A percentile compares a stretch with the other conserved stretches of the same genome.
These are phyloP conservation scores for Neomorphus geoffroyi DNA, from an alignment of 2,797 vertebrate species.

Conservation along the genomic window DNA sequence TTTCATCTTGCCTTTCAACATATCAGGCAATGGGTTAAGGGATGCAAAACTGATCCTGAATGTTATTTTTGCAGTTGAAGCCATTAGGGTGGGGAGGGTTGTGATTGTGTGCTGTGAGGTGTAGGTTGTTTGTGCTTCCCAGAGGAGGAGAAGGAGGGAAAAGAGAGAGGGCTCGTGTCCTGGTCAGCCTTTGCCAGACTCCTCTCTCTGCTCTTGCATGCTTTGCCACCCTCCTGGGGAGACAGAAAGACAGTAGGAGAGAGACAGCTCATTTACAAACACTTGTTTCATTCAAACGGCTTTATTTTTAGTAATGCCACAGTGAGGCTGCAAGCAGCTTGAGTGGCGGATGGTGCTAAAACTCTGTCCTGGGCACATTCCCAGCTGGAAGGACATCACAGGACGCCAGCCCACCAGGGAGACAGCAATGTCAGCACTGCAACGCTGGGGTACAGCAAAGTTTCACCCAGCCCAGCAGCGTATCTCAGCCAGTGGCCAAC, in stretches of 20 bases:
- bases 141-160: not conserved
- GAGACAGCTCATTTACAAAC: not conserved
- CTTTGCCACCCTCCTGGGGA: accelerated
- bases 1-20: not conserved
- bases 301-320: slow-evolving; percentile 29
- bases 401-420: not conserved
- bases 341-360: slow-evolving; percentile 29
- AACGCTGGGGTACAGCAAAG: not conserved
- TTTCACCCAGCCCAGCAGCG: not conserved
- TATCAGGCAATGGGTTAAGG: not conserved
- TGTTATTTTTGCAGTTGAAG: not conserved
- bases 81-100: not conserved
- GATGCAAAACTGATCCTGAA: not conserved
- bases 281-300: slow-evolving; percentile 40
- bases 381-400: slow-evolving; percentile 59
- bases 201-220: not conserved
- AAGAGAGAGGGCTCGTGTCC: not conserved
- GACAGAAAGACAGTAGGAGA: not conserved
- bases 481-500: not conserved
- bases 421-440: not conserved
- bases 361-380: slow-evolving; percentile 32
- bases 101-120: not conserved
- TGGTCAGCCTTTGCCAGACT: not conserved
- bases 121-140: not conserved
- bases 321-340: not conserved